A percentile compares a stretch with the other conserved stretches of the same genome.
Conservation (phyloP, 2,113 vertebrate species). For the Collichthys lucidus region DNA sequence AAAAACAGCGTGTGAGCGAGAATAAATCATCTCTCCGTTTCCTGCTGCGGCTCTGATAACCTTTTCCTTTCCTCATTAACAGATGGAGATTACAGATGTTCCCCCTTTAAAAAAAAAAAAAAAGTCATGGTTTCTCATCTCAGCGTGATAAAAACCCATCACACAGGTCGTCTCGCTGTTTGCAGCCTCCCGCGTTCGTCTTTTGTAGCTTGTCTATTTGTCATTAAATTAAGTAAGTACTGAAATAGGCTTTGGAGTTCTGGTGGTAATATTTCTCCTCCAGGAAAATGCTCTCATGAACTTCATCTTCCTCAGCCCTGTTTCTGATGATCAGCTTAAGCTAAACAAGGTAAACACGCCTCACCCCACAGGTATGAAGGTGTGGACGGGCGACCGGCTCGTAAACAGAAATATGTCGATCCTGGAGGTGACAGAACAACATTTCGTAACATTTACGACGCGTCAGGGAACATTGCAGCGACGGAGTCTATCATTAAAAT, state of each 20-base stretch:
- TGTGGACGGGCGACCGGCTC: background rate
- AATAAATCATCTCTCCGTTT: slow-evolving; percentile 11
- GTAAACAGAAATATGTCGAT: too few relatives aligned
- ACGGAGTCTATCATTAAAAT: background rate
- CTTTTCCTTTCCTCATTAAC: slow-evolving; percentile 59
- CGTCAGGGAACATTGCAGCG: background rate
- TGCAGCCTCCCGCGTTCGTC: background rate
- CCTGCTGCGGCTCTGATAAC: slow-evolving; percentile 48
- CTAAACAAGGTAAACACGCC: background rate
- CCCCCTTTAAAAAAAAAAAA: slow-evolving; percentile 5
- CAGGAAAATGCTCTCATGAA: too few relatives aligned
- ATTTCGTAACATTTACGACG: background rate
- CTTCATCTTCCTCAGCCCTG: too few relatives aligned
- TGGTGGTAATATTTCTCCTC: background rate
- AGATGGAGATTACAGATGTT: slow-evolving; percentile 44
- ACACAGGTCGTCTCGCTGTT: background rate
- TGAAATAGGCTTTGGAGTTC: background rate
- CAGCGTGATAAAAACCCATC: slow-evolving; percentile 22
- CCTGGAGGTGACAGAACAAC: background rate
- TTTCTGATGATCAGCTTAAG: background rate
- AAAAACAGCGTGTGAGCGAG: slow-evolving; percentile 7
- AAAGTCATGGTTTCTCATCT: slow-evolving; percentile 35
- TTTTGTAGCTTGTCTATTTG: background rate
- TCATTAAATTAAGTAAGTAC: background rate
- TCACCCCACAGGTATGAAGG: slow-evolving; percentile 15